phyloP scores from a whole-genome alignment of 2,888 invertebrate genomes.

The Chelonus formosanus region DNA sequence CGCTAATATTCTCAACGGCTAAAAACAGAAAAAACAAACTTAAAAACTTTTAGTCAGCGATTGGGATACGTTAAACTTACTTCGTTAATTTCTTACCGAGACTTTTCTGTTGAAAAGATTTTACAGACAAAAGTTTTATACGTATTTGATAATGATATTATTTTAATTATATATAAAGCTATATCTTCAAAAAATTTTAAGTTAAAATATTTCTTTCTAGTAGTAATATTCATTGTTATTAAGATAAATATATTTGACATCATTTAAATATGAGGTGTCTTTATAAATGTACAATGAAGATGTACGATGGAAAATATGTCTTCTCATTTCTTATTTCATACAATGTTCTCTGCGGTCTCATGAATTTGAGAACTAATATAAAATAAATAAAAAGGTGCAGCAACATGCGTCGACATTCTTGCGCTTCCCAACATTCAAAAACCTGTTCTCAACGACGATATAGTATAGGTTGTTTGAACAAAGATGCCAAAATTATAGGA shows the following conservation, averaged over 20 bases:
- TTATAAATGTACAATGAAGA: no score
- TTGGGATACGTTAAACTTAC: conserved; percentile 24
- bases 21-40: conserved; percentile 1
- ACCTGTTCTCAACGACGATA: conserved; percentile 27
- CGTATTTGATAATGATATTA: no score
- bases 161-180: no score
- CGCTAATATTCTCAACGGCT: neutral
- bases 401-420: conserved; percentile 26
- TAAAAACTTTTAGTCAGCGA: neutral
- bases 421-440: conserved; percentile 14
- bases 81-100: conserved; percentile 14
- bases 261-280: no score
- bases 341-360: conserved; percentile 11
- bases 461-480: conserved; percentile 8
- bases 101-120: conserved; percentile 8
- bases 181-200: no score
- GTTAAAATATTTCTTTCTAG: no score
- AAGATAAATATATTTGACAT: no score
- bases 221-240: no score
- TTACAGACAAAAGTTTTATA: neutral
- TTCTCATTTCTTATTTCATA: conserved; percentile 2
- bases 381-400: conserved; percentile 21
- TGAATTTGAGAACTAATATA: conserved; percentile 10
- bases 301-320: no score
- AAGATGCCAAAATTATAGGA: conserved; percentile 6